Evolutionary conservation across 2,113 vertebrate genomes (phyloP), one percentile per base, ranked within the genome.

Genomic region (Ursus arctos): DNA sequence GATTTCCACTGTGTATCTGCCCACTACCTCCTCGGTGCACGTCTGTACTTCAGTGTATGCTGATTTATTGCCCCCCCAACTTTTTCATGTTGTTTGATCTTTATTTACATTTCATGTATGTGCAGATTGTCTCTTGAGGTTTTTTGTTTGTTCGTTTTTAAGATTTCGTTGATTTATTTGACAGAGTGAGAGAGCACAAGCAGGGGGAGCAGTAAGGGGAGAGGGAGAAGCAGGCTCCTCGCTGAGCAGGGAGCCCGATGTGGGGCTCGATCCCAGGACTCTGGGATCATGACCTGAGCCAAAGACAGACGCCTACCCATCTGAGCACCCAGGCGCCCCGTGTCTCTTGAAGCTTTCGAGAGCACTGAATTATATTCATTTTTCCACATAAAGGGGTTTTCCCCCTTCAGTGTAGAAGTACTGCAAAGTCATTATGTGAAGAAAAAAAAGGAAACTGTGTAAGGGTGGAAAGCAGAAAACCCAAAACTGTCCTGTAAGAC

Each of bases 31-130:
- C 24, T 18, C 15, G 36, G 8, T 71, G 3, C 18, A 8, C 0
- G 1, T 57, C 43, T 81, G 3, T 79, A 19, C 21, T 21, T 91
- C 51, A 49, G 0, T 53, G 22, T 36, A 28, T 5, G 77, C 55
- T 43, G 28, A 74, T 47, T 26, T 88, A 13, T 79, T 92, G 6
- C 7, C 59, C 6, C 65, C 14, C 9, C 63, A 53, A 63, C 24
- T 10, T 15, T 21, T 0, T 22, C 3, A 26, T 71, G 24, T 63
- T 76, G 19, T n/a, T 89, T 16, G 31, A 36, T 88, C 53, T 57
- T 92, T 86, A 65, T 94, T 92, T 88, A 77, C 49, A 53, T 74
- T 36, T 74, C 26, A 69, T 13, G 6, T 69, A 31, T 77, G 3
- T 77, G 69, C 13, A 85, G 36, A 81, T 57, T 53, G 6, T 65